Evolutionary conservation across 1,140 invertebrate genomes (phyloP), one percentile per base, ranked within the genome.

Genomic region (Brachionus calyciflorus): DNA sequence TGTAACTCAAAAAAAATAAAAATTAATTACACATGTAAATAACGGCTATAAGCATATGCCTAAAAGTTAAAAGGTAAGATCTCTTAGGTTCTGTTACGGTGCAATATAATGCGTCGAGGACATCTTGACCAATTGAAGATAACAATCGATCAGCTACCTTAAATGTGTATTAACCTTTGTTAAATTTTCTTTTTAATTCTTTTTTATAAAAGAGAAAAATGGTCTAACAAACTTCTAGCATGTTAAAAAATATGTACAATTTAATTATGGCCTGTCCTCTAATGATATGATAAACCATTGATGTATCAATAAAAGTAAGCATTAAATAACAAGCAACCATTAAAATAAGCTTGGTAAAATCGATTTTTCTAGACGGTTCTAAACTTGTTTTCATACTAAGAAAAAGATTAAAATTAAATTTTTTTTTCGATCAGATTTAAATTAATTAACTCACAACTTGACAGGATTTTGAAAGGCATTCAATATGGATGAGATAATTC

Each of bases 181-280:
- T 3, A 26, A 41, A 57, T 28, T 57, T 57, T 28, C 12, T 4
- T 28, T 28, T 5, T 19, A 30, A 77, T 46, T 44, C n/a, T 3
- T 53, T 53, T 57, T 46, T 49, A 73, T 48, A 78, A n/a, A 65
- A 77, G 33, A n/a, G n/a, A n/a, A 19, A 48, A 44, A 65, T 76
- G n/a, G n/a, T 76, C 10, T 78, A 30, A 53, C 82, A 81, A 83
- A 91, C 95, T 88, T 99, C 97, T 60, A 99, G 86, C 94, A 99
- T 98, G 86, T 99, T 99, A 84, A 95, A 99, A 86, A 99, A 97
- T 82, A 99, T 96, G 83, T 99, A 99, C 55, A 99, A 86, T 83
- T 99, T 99, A 82, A 99, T 98, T 57, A 98, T 93, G 69, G 94
- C 96, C 83, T 99, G 97, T 81, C 93, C 96, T 84, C 98, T 94